Conservation (phyloP, 2,113 vertebrate species). For the Corythornis madagascariensis region DNA sequence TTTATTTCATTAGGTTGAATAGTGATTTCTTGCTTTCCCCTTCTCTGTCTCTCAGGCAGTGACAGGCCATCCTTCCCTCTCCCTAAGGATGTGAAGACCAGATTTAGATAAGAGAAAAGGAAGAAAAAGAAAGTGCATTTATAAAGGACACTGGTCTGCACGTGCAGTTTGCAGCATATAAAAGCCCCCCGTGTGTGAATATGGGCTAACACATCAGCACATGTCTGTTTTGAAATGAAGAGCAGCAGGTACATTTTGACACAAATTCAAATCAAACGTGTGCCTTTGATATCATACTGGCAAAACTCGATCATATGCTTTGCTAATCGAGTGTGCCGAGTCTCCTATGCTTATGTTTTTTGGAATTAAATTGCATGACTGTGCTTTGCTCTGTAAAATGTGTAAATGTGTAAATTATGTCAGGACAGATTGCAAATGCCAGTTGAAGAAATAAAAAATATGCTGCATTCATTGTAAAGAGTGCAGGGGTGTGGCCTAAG, state of each 20-base stretch:
- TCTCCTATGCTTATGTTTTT: conserved; percentile 79
- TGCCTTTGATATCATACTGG: conserved; percentile 58
- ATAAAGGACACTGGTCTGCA: conserved; percentile 70
- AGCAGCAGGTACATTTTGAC: conserved; percentile 60
- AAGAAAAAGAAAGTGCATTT: conserved; percentile 60
- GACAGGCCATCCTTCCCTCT: conserved; percentile 38
- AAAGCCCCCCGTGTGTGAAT: conserved; percentile 18
- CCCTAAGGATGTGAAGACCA: conserved; percentile 48
- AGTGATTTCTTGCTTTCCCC: conserved; percentile 13
- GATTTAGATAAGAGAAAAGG: conserved; percentile 32
- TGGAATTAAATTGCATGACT: conserved; percentile 80
- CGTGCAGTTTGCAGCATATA: conserved; percentile 26
- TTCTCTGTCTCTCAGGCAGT: not conserved
- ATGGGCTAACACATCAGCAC: conserved; percentile 44
- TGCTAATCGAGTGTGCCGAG: conserved; percentile 72
- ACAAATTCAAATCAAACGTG: conserved; percentile 55
- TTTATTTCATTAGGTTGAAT: conserved; percentile 44
- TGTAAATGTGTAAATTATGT: conserved; percentile 85
- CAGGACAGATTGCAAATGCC: conserved; percentile 79
- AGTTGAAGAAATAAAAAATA: conserved; percentile 81
- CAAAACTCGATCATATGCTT: conserved; percentile 66
- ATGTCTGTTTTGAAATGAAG: conserved; percentile 28
- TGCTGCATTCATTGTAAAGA: conserved; percentile 72
- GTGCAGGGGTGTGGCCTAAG: conserved; percentile 66
- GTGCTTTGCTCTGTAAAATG: conserved; percentile 80